These are phyloP conservation scores for Trinorchestia longiramus DNA, from an alignment of 1,140 invertebrate species.

Conservation along the genomic window DNA sequence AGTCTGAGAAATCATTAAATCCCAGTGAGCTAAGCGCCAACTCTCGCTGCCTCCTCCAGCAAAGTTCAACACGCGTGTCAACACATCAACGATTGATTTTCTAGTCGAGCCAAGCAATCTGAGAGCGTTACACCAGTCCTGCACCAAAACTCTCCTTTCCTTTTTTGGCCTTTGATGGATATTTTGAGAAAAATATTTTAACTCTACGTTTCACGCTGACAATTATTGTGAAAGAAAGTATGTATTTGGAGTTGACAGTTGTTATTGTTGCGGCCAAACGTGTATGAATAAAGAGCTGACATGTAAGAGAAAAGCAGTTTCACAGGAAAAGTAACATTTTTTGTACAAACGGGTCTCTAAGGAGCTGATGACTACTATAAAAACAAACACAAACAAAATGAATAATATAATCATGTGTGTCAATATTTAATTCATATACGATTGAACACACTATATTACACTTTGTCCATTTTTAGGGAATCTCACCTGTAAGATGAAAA, in stretches of 20 bases:
- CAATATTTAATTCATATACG: too few species aligned
- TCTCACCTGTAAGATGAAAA: too few species aligned
- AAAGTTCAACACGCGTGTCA: constrained; percentile 15
- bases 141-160: not conserved
- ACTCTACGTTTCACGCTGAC: not conserved
- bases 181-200: not conserved
- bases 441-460: too few species aligned
- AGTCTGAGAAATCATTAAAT: not conserved
- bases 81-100: constrained; percentile 30
- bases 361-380: not conserved
- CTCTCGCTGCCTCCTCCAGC: not conserved
- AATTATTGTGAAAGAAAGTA: not conserved
- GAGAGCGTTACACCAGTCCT: not conserved
- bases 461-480: too few species aligned
- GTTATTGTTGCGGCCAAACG: not conserved
- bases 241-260: not conserved
- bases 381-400: too few species aligned
- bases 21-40: not conserved
- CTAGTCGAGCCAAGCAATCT: constrained; percentile 18
- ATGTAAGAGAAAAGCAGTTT: not conserved
- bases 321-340: not conserved
- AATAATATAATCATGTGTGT: not conserved
- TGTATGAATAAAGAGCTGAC: not conserved
- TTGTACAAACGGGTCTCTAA: not conserved
- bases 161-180: not conserved